Percentiles rank a stretch among this genome's conserved stretches.
Evolutionary conservation across 2,888 invertebrate species (phyloP).

Genomic region (Drosophila flavopinicola): DNA sequence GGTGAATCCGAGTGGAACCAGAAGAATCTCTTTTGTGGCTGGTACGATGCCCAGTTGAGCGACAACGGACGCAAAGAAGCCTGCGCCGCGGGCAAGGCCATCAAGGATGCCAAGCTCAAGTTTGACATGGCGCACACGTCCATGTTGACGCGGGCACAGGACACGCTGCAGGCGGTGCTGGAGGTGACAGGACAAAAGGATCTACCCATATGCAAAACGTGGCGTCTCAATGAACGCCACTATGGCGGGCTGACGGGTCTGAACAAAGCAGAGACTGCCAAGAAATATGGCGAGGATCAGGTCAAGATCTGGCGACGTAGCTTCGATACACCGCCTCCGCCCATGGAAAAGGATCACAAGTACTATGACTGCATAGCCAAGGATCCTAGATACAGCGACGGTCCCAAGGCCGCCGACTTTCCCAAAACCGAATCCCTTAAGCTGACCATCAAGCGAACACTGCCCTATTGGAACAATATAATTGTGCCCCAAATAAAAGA

Average conservation of each 20-base stretch:
- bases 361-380: conserved; percentile 91
- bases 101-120: conserved; percentile 89
- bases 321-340: conserved; percentile 93
- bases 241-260: conserved; percentile 94
- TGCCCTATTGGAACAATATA: conserved; percentile 95
- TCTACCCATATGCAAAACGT: conserved; percentile 89
- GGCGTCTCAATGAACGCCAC: conserved; percentile 95
- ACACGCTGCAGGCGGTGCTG: conserved; percentile 89
- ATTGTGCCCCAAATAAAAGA: conserved; percentile 90
- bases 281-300: conserved; percentile 93
- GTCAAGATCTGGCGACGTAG: conserved; percentile 94
- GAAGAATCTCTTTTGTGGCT: conserved; percentile 90
- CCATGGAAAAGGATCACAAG: conserved; percentile 91
- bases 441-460: conserved; percentile 91
- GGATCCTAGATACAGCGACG: conserved; percentile 89
- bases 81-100: conserved; percentile 89
- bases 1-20: conserved; percentile 92
- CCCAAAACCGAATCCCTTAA: conserved; percentile 94
- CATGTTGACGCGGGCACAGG: conserved; percentile 90
- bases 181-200: conserved; percentile 88
- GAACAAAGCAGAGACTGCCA: conserved; percentile 94
- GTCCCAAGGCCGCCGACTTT: conserved; percentile 90
- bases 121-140: conserved; percentile 94
- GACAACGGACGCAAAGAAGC: conserved; percentile 86
- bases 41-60: conserved; percentile 89